Base-by-base conservation (phyloP, 2,888 invertebrate genomes). In the Drosophila buzzatii region DNA sequence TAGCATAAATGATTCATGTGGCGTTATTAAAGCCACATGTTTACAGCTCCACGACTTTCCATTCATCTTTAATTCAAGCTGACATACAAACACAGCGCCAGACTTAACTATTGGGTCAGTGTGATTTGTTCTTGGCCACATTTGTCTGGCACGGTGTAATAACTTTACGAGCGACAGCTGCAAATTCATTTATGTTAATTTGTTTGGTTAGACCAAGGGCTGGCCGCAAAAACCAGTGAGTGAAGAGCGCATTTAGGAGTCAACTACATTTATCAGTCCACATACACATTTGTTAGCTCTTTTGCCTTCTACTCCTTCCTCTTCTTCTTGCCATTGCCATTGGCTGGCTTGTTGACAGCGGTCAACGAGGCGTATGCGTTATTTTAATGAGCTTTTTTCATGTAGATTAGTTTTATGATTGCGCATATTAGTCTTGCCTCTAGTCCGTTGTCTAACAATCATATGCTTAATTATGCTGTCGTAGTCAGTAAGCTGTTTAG, bases 171-270 rank as follows among this genome's bases (percentile, higher is more conserved):
- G 79, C 79, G 86, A 86, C 88, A 86, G 86, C 88, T 88, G 88
- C 85, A 85, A 86, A 87, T 87, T 88, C 88, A 87, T 87, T 87
- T 87, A 87, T 87, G 88, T 86, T 87, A 86, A 88, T 86, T 90
- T 90, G 66, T 61, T 73, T 64, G 84, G 86, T 81, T 76, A 76
- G 84, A 84, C 79, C 57, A 16, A 8, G 70, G 82, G 73, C 77
- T 72, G 76, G 72, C 81, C 85, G 60, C 88, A 89, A 35, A 51
- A 51, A 18, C 33, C 51, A 51, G 18, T 35, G n/a, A 53, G 18
- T 56, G 23, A 33, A 23, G 31, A 23, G 63, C 79, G 65, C 60
- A 72, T 66, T 72, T 73, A 45, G 49, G 45, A 65, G 56, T 62
- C 27, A 61, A 60, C 51, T 33, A 57, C 52, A 74, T 74, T 56